phyloP scores from a whole-genome alignment of 1,140 invertebrate genomes.

The Drosophila ficusphila region DNA sequence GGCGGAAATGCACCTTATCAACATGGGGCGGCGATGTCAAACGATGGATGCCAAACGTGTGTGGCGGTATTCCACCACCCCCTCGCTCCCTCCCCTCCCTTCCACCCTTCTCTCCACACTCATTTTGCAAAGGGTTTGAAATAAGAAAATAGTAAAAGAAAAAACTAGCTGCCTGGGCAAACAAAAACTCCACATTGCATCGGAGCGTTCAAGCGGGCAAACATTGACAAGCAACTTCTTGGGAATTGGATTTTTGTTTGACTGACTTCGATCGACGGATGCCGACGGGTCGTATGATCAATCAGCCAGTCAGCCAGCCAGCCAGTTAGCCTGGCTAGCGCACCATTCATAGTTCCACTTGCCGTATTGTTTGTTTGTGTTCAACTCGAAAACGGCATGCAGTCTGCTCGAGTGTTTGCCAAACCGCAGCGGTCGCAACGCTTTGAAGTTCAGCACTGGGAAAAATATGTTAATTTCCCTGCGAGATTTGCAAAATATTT shows the following conservation, averaged over 20 bases:
- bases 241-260: conserved; percentile 69
- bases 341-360: conserved; percentile 75
- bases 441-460: conserved; percentile 59
- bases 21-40: conserved; percentile 74
- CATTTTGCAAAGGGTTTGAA: conserved; percentile 43
- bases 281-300: conserved; percentile 65
- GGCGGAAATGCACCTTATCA: conserved; percentile 53
- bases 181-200: conserved; percentile 55
- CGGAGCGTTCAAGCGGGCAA: conserved; percentile 72
- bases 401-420: conserved; percentile 67
- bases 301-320: conserved; percentile 36
- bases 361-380: conserved; percentile 56
- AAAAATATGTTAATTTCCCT: neutral
- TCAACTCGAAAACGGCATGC: conserved; percentile 69
- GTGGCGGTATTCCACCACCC: conserved; percentile 28
- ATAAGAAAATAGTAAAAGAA: conserved; percentile 12
- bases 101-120: neutral
- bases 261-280: conserved; percentile 44
- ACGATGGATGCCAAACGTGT: conserved; percentile 57
- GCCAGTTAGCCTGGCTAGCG: conserved; percentile 11
- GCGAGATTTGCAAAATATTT: neutral
- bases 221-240: conserved; percentile 78
- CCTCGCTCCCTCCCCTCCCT: neutral
- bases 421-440: conserved; percentile 43
- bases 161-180: conserved; percentile 19